These are phyloP conservation scores for Camarhynchus parvulus DNA, from an alignment of 2,113 vertebrate genomes.

Conservation along the genomic window DNA sequence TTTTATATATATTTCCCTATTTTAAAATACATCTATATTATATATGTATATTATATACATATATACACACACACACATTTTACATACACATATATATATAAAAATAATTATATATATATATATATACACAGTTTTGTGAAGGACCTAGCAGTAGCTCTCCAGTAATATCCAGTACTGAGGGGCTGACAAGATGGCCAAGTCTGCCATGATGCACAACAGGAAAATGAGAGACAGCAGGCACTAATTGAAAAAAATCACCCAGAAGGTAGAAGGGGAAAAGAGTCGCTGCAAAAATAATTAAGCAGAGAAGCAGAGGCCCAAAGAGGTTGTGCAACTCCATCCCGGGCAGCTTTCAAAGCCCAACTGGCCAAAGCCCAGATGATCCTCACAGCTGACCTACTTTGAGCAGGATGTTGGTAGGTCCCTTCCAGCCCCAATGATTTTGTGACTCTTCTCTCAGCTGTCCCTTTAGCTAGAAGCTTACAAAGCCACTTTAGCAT, in stretches of 20 bases:
- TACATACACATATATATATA: too few relatives aligned
- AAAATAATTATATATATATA: too few relatives aligned
- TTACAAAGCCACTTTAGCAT: neutral
- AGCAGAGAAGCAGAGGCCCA: neutral
- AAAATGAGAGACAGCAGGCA: neutral
- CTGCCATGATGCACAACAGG: neutral
- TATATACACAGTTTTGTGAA: neutral
- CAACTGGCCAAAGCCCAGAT: neutral
- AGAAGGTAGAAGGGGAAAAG: rapidly evolving
- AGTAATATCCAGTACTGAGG: neutral
- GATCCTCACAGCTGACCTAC: neutral
- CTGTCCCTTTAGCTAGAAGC: neutral
- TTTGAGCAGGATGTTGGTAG: neutral
- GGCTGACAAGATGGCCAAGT: neutral
- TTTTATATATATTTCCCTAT: too few relatives aligned
- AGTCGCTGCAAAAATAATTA: neutral
- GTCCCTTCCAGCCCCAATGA: neutral
- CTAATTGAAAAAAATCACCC: neutral
- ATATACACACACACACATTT: too few relatives aligned
- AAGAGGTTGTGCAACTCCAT: neutral
- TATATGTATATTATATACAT: too few relatives aligned
- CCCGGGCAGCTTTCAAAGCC: neutral
- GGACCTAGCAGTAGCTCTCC: neutral
- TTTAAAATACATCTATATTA: too few relatives aligned
- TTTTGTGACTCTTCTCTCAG: neutral